Evolutionary conservation across 2,113 vertebrate genomes (phyloP).

Genomic region (Rynchops niger): DNA sequence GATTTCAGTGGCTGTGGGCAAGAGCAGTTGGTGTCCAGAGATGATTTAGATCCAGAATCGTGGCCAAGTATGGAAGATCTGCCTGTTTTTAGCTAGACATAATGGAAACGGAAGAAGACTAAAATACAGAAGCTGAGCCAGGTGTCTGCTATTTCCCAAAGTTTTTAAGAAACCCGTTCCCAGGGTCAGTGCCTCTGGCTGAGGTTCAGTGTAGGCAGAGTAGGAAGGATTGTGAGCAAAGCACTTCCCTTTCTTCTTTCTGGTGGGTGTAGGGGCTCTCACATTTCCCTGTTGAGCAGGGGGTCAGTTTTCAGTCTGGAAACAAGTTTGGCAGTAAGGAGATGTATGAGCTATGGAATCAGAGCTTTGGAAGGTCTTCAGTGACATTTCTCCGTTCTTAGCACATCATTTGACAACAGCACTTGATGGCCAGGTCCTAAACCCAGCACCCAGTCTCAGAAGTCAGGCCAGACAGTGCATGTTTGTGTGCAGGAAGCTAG

Average conservation of each 20-base stretch:
- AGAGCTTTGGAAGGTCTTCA: slow-evolving; percentile 42
- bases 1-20: neutral
- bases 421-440: slow-evolving; percentile 16
- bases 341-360: slow-evolving; percentile 3
- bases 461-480: neutral
- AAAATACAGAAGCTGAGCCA: neutral
- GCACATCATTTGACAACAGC: slow-evolving; percentile 30
- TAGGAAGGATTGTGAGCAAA: slow-evolving; percentile 24
- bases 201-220: neutral
- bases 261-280: slow-evolving; percentile 36
- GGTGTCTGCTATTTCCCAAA: neutral
- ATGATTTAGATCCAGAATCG: neutral
- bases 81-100: neutral
- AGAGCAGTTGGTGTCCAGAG: neutral
- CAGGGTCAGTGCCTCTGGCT: neutral
- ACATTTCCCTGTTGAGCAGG: neutral
- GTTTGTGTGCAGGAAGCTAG: neutral
- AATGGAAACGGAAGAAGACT: neutral
- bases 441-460: neutral
- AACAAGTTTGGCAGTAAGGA: slow-evolving; percentile 12
- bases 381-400: slow-evolving; percentile 57
- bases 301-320: slow-evolving; percentile 50
- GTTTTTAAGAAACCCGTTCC: neutral
- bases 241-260: slow-evolving; percentile 46
- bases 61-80: neutral